Evolutionary conservation across 2,888 invertebrate species (phyloP).

Genomic region (Drosophila dives): DNA sequence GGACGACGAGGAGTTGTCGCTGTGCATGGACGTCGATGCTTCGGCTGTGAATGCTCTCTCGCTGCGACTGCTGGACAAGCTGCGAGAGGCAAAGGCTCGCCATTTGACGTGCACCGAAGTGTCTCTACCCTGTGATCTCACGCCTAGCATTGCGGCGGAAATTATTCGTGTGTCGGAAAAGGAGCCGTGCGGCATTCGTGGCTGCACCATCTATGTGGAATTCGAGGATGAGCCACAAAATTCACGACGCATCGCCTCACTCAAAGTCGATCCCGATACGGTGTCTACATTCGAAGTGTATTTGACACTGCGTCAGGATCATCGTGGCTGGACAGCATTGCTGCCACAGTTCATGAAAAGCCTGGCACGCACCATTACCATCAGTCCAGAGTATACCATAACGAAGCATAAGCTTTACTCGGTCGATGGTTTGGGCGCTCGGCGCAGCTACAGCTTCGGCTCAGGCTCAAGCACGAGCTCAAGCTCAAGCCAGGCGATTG

Average conservation of each 20-base stretch:
- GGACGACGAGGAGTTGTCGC: constrained; percentile 39
- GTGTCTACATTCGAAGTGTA: constrained; percentile 82
- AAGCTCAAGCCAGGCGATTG: constrained; percentile 69
- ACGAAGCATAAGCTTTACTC: constrained; percentile 82
- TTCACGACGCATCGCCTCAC: constrained; percentile 80
- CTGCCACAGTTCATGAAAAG: constrained; percentile 83
- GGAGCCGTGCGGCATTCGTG: constrained; percentile 82
- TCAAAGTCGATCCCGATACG: constrained; percentile 80
- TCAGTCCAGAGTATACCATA: constrained; percentile 82
- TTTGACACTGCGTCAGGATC: constrained; percentile 81
- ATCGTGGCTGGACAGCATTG: constrained; percentile 82
- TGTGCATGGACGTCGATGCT: constrained; percentile 47
- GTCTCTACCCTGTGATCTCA: constrained; percentile 84
- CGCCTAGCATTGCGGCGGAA: constrained; percentile 81
- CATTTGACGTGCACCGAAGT: constrained; percentile 82
- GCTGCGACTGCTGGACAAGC: constrained; percentile 73
- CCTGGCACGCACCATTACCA: constrained; percentile 81
- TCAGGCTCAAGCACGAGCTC: constrained; percentile 49
- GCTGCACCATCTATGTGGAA: constrained; percentile 82
- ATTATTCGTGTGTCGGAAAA: constrained; percentile 81
- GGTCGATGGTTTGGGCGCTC: constrained; percentile 64
- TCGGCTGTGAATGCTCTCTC: constrained; percentile 71
- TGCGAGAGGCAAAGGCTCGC: constrained; percentile 81
- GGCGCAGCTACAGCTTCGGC: constrained; percentile 73
- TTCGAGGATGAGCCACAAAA: constrained; percentile 83